Conservation (phyloP, 2,113 vertebrate species). For the Hyperopisus bebe region DNA sequence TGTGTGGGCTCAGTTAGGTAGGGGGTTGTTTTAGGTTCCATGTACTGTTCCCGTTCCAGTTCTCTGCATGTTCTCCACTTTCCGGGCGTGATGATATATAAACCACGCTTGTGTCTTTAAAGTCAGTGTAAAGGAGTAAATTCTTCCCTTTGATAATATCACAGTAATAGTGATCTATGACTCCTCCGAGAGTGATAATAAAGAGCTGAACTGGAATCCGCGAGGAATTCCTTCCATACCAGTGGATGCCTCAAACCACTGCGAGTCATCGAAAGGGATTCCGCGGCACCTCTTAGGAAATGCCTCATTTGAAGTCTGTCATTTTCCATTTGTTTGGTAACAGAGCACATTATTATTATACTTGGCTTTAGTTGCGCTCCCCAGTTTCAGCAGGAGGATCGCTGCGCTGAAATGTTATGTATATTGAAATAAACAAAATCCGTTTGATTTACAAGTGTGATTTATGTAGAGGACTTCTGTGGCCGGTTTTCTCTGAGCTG, state of each 20-base stretch:
- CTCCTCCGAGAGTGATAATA: background rate
- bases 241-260: background rate
- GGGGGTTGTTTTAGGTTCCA: background rate
- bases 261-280: background rate
- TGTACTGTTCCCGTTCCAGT: background rate
- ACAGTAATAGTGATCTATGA: background rate
- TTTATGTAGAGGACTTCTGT: background rate
- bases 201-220: background rate
- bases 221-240: background rate
- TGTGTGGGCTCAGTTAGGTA: background rate
- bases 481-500: background rate
- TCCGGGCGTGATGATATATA: background rate
- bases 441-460: background rate
- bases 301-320: background rate
- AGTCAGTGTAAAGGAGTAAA: background rate
- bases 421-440: background rate
- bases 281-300: background rate
- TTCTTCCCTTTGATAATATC: background rate
- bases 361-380: slow-evolving; percentile 7
- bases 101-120: background rate
- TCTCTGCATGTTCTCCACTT: background rate
- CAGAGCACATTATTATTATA: slow-evolving; percentile 7
- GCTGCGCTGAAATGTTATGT: background rate
- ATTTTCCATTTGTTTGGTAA: slow-evolving; percentile 12
- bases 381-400: background rate